Evolutionary conservation across 2,888 invertebrate genomes (phyloP).

Genomic region (Troilus luridus): DNA sequence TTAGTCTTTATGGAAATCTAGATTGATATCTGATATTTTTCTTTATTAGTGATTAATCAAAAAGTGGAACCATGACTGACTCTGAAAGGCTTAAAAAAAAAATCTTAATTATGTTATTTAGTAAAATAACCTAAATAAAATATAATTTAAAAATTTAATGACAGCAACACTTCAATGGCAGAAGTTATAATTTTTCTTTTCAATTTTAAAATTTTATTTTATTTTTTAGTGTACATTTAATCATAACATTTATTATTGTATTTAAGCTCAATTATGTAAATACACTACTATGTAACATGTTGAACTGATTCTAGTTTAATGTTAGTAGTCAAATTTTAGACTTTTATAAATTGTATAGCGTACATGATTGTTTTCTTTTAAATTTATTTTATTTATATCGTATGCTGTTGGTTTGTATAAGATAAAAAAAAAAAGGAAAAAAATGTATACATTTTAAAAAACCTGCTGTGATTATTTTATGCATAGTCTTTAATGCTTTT

Average conservation of each 20-base stretch:
- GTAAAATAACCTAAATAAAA: background rate
- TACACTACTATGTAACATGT: slow-evolving; percentile 31
- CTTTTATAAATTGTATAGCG: slow-evolving; percentile 46
- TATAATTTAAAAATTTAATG: background rate
- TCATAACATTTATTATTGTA: slow-evolving; percentile 23
- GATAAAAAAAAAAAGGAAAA: background rate
- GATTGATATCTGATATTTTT: background rate
- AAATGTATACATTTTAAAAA: slow-evolving; percentile 51
- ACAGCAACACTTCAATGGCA: background rate
- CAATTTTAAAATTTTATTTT: slow-evolving; percentile 13
- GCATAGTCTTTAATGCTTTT: slow-evolving; percentile 51
- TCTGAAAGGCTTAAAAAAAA: background rate
- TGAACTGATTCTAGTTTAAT: slow-evolving; percentile 46
- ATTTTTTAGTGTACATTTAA: slow-evolving; percentile 11
- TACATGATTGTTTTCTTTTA: slow-evolving; percentile 38
- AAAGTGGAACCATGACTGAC: background rate
- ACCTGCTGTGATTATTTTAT: slow-evolving; percentile 58
- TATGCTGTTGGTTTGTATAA: slow-evolving; percentile 40
- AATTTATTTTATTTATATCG: slow-evolving; percentile 50
- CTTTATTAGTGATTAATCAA: background rate
- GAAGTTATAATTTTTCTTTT: background rate
- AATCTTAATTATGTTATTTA: background rate
- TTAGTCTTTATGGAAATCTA: background rate
- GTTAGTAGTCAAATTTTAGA: slow-evolving; percentile 43
- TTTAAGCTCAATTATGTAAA: slow-evolving; percentile 53